Evolutionary conservation across 2,797 vertebrate genomes (phyloP).

Genomic region (Semotilus atromaculatus): DNA sequence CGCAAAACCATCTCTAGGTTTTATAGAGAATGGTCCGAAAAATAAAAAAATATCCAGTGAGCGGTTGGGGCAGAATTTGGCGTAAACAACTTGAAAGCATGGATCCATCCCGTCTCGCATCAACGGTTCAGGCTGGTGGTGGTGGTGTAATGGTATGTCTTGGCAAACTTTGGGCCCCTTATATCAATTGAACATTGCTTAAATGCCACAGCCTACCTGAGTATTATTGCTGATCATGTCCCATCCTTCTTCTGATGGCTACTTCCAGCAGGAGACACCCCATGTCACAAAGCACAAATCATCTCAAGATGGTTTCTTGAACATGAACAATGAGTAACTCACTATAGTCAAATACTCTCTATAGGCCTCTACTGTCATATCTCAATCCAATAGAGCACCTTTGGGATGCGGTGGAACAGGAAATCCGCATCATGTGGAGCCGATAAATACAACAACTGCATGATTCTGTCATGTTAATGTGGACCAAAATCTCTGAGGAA

Average conservation of each 20-base stretch:
- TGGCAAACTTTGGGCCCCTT: no score
- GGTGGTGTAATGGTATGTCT: no score
- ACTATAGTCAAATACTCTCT: neutral
- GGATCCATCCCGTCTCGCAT: neutral
- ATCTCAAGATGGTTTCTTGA: neutral
- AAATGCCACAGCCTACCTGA: no score
- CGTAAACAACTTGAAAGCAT: neutral
- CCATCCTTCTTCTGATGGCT: conserved; percentile 44
- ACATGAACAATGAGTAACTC: neutral
- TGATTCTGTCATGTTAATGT: neutral
- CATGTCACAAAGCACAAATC: neutral
- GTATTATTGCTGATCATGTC: no score
- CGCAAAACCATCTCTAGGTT: no score
- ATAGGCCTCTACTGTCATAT: neutral
- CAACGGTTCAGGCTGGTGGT: no score
- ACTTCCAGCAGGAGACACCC: conserved; percentile 45
- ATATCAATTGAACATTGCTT: no score
- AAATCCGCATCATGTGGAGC: conserved; percentile 65
- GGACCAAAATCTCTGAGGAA: neutral
- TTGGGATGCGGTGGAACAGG: conserved; percentile 59
- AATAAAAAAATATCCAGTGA: no score
- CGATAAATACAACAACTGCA: conserved; percentile 57
- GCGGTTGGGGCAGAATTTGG: neutral
- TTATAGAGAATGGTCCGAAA: no score
- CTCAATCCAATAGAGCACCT: neutral